Conservation (phyloP, 2,888 invertebrate genomes). For the Drosophila silvestris region DNA sequence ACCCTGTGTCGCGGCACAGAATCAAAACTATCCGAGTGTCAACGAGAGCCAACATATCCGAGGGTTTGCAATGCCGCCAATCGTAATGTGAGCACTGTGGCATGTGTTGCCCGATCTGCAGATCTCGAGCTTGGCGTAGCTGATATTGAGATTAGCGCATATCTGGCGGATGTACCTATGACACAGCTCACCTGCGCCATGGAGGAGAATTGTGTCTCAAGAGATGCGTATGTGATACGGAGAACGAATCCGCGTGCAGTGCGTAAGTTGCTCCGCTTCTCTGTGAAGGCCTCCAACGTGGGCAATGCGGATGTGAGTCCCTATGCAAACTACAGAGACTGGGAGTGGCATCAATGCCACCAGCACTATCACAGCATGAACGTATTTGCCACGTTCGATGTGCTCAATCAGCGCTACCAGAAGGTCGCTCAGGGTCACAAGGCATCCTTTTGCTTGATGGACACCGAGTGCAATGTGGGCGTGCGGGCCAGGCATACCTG, state of each 20-base stretch:
- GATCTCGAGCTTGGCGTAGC: conserved; percentile 73
- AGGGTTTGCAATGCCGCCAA: conserved; percentile 58
- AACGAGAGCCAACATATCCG: conserved; percentile 72
- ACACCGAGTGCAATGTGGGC: conserved; percentile 69
- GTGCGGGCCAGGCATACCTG: conserved; percentile 65
- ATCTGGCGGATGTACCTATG: conserved; percentile 73
- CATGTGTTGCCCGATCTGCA: conserved; percentile 68
- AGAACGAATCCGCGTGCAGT: conserved; percentile 64
- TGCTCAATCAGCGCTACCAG: conserved; percentile 68
- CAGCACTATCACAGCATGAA: conserved; percentile 81
- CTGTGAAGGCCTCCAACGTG: conserved; percentile 79
- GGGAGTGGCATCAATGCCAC: conserved; percentile 82
- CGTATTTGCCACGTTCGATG: conserved; percentile 80
- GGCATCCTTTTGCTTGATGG: conserved; percentile 82
- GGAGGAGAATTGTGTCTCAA: conserved; percentile 80
- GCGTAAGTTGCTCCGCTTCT: conserved; percentile 77
- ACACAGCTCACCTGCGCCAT: conserved; percentile 76
- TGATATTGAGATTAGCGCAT: conserved; percentile 70
- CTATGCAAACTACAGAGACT: conserved; percentile 79
- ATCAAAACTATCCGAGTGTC: conserved; percentile 64
- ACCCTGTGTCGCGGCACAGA: conserved; percentile 79
- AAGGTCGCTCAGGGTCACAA: conserved; percentile 82
- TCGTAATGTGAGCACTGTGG: conserved; percentile 74
- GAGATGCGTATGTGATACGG: conserved; percentile 77
- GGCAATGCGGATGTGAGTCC: conserved; percentile 81